Evolutionary conservation across 2,113 vertebrate species (phyloP).

Genomic region (Solea senegalensis): DNA sequence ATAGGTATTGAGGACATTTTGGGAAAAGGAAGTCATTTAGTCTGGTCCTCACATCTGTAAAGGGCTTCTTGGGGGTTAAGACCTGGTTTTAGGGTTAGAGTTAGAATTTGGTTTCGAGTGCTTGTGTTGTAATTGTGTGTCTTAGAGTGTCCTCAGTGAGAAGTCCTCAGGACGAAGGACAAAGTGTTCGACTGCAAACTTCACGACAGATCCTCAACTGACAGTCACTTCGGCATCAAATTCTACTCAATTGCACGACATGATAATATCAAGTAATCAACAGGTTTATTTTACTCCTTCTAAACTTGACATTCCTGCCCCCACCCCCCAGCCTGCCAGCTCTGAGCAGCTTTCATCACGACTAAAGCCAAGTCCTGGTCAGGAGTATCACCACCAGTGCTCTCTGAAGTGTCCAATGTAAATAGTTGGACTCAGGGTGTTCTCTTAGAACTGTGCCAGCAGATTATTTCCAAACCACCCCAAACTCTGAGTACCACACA

Average conservation of each 20-base stretch:
- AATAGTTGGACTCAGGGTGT: conserved; percentile 8
- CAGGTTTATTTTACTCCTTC: conserved; percentile 42
- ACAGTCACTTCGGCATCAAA: conserved; percentile 21
- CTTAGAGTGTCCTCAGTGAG: too few species aligned
- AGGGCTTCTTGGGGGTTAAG: too few species aligned
- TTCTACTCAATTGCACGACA: conserved; percentile 15
- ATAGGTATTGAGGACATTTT: too few species aligned
- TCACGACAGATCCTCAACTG: conserved; percentile 8
- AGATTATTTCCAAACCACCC: conserved; percentile 26
- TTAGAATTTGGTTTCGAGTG: too few species aligned
- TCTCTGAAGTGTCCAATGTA: conserved; percentile 13
- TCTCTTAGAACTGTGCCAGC: conserved; percentile 21
- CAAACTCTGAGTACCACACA: background rate
- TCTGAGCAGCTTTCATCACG: background rate
- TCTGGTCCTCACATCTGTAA: too few species aligned
- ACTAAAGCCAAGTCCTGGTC: conserved; percentile 36
- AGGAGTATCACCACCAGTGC: conserved; percentile 15
- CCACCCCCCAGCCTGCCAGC: conserved; percentile 11
- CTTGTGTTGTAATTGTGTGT: too few species aligned
- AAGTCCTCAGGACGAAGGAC: too few species aligned
- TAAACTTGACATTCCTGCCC: conserved; percentile 27
- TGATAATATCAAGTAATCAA: conserved; percentile 46
- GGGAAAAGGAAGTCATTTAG: too few species aligned
- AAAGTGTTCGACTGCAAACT: background rate
- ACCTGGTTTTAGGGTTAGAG: too few species aligned